Percentiles rank a stretch among this genome's conserved stretches.
Conservation (phyloP, 2,113 vertebrate genomes). For the Hippocampus comes region DNA sequence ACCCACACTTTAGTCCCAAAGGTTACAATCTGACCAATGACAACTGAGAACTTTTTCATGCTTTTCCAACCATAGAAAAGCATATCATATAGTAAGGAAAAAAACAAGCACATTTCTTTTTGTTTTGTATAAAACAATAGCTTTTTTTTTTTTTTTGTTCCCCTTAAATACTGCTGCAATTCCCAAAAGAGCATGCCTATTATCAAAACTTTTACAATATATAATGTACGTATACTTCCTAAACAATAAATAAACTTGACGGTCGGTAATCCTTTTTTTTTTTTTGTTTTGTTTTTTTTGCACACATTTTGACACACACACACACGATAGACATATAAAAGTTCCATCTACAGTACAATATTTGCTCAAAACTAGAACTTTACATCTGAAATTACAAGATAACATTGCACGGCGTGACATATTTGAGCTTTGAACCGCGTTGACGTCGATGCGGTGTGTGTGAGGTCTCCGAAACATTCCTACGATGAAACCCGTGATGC, state of each 20-base stretch:
- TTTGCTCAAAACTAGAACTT: conserved; percentile 87
- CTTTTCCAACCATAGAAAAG: conserved; percentile 71
- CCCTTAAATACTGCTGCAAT: conserved; percentile 59
- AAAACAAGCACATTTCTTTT: conserved; percentile 60
- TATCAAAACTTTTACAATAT: conserved; percentile 82
- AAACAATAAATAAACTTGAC: conserved; percentile 34
- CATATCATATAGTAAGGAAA: conserved; percentile 57
- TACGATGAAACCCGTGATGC: conserved; percentile 34
- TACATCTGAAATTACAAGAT: conserved; percentile 81
- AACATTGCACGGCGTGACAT: conserved; percentile 86
- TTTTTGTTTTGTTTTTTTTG: conserved; percentile 47
- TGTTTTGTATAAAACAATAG: conserved; percentile 64
- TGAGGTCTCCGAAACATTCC: conserved; percentile 19
- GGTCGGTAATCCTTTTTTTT: too few species aligned
- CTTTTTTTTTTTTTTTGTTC: conserved; percentile 18
- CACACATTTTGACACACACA: conserved; percentile 83
- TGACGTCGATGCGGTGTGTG: not conserved
- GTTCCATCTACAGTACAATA: conserved; percentile 82
- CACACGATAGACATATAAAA: conserved; percentile 83
- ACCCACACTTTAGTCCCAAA: not conserved
- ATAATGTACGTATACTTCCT: conserved; percentile 70
- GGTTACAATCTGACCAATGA: conserved; percentile 5
- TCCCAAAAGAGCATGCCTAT: conserved; percentile 81
- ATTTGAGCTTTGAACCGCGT: conserved; percentile 63
- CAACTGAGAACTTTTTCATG: conserved; percentile 58